Percentiles rank a stretch among this genome's conserved stretches.
Conservation (phyloP, 23 tunicate genomes). For the Aplidium turbinatum region DNA sequence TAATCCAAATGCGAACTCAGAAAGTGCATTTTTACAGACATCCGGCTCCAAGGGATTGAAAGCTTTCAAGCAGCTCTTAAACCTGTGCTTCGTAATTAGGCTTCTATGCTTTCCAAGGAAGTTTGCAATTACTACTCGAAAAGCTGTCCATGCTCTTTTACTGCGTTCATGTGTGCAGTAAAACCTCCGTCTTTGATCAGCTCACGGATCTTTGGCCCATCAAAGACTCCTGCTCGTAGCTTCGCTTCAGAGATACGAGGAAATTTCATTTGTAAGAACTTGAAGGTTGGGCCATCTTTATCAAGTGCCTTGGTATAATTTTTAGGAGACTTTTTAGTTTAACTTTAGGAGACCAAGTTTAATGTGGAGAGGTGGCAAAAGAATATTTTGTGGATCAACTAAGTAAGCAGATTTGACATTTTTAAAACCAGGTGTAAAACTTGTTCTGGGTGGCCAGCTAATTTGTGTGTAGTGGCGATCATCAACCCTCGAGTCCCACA, state of each 20-base stretch:
- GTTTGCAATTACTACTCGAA: slow-evolving; percentile 35
- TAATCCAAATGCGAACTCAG: slow-evolving; percentile 37
- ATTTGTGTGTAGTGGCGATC: slow-evolving; percentile 23
- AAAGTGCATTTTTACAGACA: slow-evolving; percentile 36
- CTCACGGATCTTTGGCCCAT: slow-evolving; percentile 36
- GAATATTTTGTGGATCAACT: slow-evolving; percentile 35
- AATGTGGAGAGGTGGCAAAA: slow-evolving; percentile 44
- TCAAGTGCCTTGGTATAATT: slow-evolving; percentile 35
- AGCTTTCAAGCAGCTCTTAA: slow-evolving; percentile 30
- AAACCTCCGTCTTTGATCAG: slow-evolving; percentile 39
- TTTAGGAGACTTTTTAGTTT: too few relatives aligned
- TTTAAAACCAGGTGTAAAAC: slow-evolving; percentile 38
- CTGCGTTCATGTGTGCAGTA: slow-evolving; percentile 33
- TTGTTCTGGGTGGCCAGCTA: slow-evolving; percentile 38
- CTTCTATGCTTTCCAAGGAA: slow-evolving; percentile 37
- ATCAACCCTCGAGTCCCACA: slow-evolving; percentile 25
- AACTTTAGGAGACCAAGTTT: slow-evolving; percentile 40
- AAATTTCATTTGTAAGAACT: slow-evolving; percentile 29
- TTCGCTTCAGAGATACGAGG: slow-evolving; percentile 38
- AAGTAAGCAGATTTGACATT: slow-evolving; percentile 41
- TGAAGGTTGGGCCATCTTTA: slow-evolving; percentile 47
- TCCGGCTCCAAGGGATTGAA: slow-evolving; percentile 41
- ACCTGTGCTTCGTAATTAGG: slow-evolving; percentile 22
- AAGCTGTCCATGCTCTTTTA: slow-evolving; percentile 47
- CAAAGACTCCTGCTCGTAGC: slow-evolving; percentile 44